phyloP scores from a whole-genome alignment of 2,888 invertebrate species.

The Daptonema setosum region DNA sequence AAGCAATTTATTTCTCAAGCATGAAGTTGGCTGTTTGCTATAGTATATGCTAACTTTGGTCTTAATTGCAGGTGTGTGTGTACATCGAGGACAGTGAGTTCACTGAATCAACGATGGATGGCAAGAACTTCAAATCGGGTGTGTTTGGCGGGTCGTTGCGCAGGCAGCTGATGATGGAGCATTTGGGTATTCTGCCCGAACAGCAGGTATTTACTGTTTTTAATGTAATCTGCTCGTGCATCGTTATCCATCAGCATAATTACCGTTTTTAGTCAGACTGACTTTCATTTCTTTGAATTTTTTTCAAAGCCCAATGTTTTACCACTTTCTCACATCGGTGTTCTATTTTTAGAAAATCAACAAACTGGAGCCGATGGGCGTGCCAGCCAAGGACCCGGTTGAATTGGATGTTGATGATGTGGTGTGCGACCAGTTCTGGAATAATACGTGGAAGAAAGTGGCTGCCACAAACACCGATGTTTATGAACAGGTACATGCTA shows the following conservation, averaged over 20 bases:
- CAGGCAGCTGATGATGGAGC: conserved; percentile 63
- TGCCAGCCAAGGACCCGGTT: conserved; percentile 11
- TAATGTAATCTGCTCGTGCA: no score
- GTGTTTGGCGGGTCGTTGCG: conserved; percentile 63
- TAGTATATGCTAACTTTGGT: no score
- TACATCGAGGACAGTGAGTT: conserved; percentile 48
- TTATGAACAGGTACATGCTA: conserved; percentile 48
- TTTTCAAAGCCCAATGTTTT: no score
- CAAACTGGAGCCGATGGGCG: conserved; percentile 14
- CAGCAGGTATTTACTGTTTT: not conserved
- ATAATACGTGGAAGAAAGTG: conserved; percentile 54
- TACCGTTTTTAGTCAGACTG: no score
- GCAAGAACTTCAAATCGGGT: conserved; percentile 55
- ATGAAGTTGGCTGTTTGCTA: no score
- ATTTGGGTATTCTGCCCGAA: conserved; percentile 49
- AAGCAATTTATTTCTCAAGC: no score
- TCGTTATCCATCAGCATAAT: no score
- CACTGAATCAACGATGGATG: conserved; percentile 56
- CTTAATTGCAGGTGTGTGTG: conserved; percentile 37
- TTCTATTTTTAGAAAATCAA: not conserved
- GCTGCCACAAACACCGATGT: conserved; percentile 63
- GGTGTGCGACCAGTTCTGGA: conserved; percentile 56
- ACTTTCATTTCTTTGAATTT: no score
- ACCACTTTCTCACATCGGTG: not conserved
- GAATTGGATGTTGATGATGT: conserved; percentile 65